Evolutionary conservation across 2,113 vertebrate species (phyloP).

Genomic region (Bubo blakistoni): DNA sequence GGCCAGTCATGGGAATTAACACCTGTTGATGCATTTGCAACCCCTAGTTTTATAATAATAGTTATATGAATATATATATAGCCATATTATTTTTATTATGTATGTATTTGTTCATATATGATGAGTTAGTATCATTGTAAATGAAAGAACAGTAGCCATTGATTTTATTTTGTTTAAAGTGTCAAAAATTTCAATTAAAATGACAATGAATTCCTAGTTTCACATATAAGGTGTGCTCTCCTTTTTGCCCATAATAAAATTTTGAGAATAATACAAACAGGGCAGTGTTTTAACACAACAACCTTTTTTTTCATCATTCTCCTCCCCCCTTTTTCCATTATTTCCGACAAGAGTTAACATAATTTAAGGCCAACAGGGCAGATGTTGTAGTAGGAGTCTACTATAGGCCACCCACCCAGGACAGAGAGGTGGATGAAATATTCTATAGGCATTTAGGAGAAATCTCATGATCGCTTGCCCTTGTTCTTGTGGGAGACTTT

Average conservation of each 20-base stretch:
- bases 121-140: not conserved
- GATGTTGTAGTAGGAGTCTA: too few relatives aligned
- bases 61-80: not conserved
- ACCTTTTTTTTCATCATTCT: not conserved
- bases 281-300: not conserved
- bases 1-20: not conserved
- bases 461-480: too few relatives aligned
- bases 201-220: not conserved
- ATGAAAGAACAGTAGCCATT: not conserved
- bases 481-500: too few relatives aligned
- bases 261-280: not conserved
- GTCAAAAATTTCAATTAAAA: not conserved
- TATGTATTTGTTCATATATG: not conserved
- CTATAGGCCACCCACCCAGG: too few relatives aligned
- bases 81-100: not conserved
- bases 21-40: not conserved
- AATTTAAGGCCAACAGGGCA: too few relatives aligned
- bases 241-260: accelerated
- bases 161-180: not conserved
- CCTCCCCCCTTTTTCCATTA: not conserved
- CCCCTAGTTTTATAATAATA: not conserved
- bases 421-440: too few relatives aligned
- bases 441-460: too few relatives aligned
- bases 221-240: not conserved
- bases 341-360: not conserved